phyloP scores from a whole-genome alignment of 2,888 invertebrate genomes.

The Xestia c-nigrum region DNA sequence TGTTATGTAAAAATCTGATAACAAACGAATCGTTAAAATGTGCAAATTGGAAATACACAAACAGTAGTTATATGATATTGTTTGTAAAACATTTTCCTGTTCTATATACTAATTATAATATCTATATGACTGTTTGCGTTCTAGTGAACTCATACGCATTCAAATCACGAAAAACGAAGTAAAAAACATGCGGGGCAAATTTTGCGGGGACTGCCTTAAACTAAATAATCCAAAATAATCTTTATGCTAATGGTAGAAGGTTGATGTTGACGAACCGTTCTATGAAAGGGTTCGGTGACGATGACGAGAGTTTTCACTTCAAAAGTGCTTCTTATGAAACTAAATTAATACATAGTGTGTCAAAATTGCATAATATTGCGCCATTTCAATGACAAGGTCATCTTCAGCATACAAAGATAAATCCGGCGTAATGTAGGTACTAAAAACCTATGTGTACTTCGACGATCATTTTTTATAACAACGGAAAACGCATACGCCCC shows the following conservation, averaged over 20 bases:
- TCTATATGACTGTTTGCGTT: constrained; percentile 27
- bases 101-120: neutral
- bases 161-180: constrained; percentile 13
- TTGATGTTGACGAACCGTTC: no score
- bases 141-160: neutral
- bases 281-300: no score
- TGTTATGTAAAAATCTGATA: constrained; percentile 21
- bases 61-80: constrained; percentile 30
- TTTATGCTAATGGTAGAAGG: no score
- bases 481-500: neutral
- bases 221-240: no score
- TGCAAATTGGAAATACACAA: constrained; percentile 35
- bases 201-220: no score
- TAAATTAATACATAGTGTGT: neutral
- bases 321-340: neutral
- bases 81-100: constrained; percentile 50
- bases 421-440: neutral
- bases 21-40: constrained; percentile 10
- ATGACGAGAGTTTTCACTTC: no score
- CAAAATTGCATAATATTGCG: constrained; percentile 10
- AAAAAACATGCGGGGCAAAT: no score
- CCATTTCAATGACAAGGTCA: neutral
- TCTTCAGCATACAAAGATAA: neutral
- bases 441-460: neutral
- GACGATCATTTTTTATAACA: neutral